Percentiles rank a stretch among this genome's conserved stretches.
Evolutionary conservation across 2,888 invertebrate species (phyloP).

Genomic region (Ischnus inquisitorius): DNA sequence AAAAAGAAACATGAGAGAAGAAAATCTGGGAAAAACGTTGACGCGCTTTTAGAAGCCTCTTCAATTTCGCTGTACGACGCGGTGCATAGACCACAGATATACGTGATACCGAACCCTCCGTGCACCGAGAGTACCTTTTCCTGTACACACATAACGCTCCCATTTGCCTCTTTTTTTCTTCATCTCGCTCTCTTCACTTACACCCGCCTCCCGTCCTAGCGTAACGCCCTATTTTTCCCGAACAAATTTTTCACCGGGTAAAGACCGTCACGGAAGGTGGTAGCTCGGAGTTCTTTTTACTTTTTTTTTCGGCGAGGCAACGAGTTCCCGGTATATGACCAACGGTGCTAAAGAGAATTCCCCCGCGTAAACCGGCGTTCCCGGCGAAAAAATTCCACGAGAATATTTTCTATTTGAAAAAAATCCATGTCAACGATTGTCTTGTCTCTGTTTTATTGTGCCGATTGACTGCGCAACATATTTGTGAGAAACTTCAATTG

Average conservation of each 20-base stretch:
- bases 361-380: too few species aligned
- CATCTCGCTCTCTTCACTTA: not conserved
- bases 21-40: slow-evolving; percentile 52
- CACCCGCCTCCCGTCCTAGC: not conserved
- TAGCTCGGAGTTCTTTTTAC: not conserved
- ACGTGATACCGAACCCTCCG: slow-evolving; percentile 12
- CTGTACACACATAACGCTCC: slow-evolving; percentile 29
- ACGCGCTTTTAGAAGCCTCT: slow-evolving; percentile 11
- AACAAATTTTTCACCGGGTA: not conserved
- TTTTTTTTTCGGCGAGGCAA: not conserved
- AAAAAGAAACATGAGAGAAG: slow-evolving; percentile 2
- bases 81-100: not conserved
- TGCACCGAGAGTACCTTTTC: slow-evolving; percentile 41
- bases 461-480: too few species aligned
- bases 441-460: too few species aligned
- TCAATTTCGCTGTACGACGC: not conserved
- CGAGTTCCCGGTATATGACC: not conserved
- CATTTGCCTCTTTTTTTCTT: slow-evolving; percentile 33
- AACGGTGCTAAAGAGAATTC: not conserved
- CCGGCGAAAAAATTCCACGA: too few species aligned
- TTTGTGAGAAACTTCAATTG: too few species aligned
- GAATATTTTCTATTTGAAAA: too few species aligned
- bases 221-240: not conserved
- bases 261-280: not conserved
- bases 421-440: too few species aligned